Evolutionary conservation across 1,140 invertebrate species (phyloP).

Genomic region (Contarinia nasturtii): DNA sequence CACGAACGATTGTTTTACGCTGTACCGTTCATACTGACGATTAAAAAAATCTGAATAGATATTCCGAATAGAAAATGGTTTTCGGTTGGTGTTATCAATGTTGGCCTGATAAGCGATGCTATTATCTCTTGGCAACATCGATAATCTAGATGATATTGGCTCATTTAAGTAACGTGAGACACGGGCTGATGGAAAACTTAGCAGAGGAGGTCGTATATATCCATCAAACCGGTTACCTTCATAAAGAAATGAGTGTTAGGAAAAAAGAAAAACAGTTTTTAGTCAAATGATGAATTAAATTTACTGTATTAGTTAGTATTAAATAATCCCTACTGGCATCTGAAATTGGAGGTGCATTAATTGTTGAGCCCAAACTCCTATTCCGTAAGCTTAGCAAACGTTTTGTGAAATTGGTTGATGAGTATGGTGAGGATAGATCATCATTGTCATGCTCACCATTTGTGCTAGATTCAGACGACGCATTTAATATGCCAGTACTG

Average conservation of each 20-base stretch:
- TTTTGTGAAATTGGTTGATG: constrained; percentile 1
- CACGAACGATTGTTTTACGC: constrained; percentile 35
- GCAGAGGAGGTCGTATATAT: too few species aligned
- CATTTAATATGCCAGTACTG: too few species aligned
- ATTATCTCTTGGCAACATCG: neutral
- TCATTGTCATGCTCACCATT: neutral
- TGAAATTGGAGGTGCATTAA: neutral
- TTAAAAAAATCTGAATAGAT: constrained; percentile 3
- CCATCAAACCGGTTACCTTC: too few species aligned
- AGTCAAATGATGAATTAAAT: too few species aligned
- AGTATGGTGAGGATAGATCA: neutral
- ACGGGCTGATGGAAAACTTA: neutral
- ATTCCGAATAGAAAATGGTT: neutral
- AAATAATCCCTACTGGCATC: too few species aligned
- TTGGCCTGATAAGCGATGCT: constrained; percentile 2
- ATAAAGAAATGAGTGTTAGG: too few species aligned
- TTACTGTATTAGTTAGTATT: too few species aligned
- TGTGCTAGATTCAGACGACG: neutral
- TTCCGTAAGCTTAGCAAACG: constrained; percentile 1
- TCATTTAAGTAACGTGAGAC: neutral
- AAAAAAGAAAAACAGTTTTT: too few species aligned
- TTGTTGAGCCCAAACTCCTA: neutral
- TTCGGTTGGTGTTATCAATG: neutral
- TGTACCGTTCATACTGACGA: constrained; percentile 10
- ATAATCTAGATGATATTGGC: neutral